Evolutionary conservation across 2,888 invertebrate genomes (phyloP).

Genomic region (Melieria omissa): DNA sequence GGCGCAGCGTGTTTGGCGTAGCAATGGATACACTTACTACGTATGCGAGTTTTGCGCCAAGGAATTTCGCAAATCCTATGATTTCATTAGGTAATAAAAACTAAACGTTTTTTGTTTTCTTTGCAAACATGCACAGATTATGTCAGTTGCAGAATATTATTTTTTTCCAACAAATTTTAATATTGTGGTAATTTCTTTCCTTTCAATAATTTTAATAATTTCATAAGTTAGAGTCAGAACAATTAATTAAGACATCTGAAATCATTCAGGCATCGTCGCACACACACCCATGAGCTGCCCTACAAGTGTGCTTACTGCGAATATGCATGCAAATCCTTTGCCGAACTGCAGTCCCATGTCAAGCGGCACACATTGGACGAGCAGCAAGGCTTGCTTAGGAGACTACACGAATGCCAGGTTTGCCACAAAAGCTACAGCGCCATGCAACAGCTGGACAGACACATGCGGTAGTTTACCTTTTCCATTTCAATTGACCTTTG

Average conservation of each 20-base stretch:
- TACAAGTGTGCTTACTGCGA: slow-evolving; percentile 53
- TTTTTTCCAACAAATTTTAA: too few species aligned
- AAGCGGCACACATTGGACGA: slow-evolving; percentile 38
- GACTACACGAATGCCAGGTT: slow-evolving; percentile 40
- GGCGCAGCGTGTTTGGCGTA: slow-evolving; percentile 43
- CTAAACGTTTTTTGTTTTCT: neutral
- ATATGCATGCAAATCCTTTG: slow-evolving; percentile 47
- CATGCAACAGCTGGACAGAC: slow-evolving; percentile 44
- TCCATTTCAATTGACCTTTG: neutral
- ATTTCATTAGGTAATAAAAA: slow-evolving; percentile 52
- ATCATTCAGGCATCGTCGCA: slow-evolving; percentile 51
- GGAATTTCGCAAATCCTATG: slow-evolving; percentile 51
- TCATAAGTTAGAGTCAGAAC: too few species aligned
- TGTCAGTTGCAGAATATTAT: too few species aligned
- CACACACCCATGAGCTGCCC: slow-evolving; percentile 49
- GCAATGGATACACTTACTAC: slow-evolving; percentile 41
- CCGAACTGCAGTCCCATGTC: slow-evolving; percentile 49
- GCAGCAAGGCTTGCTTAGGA: slow-evolving; percentile 29
- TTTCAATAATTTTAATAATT: too few species aligned
- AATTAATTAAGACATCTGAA: too few species aligned
- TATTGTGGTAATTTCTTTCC: too few species aligned
- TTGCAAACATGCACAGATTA: too few species aligned
- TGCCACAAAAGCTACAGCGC: slow-evolving; percentile 45
- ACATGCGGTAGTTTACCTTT: slow-evolving; percentile 42
- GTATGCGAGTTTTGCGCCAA: slow-evolving; percentile 55